A percentile compares a stretch with the other conserved stretches of the same genome.
Evolutionary conservation across 2,797 vertebrate species (phyloP).

Genomic region (Spea hammondii): DNA sequence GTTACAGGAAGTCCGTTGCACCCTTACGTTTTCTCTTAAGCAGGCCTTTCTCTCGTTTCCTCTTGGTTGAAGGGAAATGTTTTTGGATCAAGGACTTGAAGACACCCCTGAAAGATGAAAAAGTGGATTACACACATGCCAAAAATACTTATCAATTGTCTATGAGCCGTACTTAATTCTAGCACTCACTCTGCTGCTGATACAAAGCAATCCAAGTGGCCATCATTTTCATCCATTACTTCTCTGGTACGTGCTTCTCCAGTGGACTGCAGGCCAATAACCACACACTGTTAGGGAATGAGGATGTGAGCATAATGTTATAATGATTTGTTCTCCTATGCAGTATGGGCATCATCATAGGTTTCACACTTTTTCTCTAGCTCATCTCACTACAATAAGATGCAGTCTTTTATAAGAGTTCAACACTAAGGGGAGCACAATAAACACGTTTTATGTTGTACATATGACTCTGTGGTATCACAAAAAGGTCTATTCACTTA

Average conservation of each 20-base stretch:
- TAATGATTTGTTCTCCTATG: too few species aligned
- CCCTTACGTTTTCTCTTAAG: conserved; percentile 90
- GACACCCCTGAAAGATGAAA: conserved; percentile 79
- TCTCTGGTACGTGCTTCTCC: conserved; percentile 95
- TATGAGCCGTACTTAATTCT: not conserved
- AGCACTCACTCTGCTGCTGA: conserved; percentile 91
- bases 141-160: not conserved
- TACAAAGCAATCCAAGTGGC: conserved; percentile 90
- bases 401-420: too few species aligned
- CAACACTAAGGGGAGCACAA: too few species aligned
- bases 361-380: too few species aligned
- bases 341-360: too few species aligned
- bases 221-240: conserved; percentile 92
- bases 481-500: too few species aligned
- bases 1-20: conserved; percentile 10
- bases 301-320: too few species aligned
- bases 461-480: too few species aligned
- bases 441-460: too few species aligned
- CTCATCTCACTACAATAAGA: too few species aligned
- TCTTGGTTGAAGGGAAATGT: conserved; percentile 94
- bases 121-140: not conserved
- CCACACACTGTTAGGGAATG: conserved; percentile 76
- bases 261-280: conserved; percentile 96
- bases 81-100: conserved; percentile 93
- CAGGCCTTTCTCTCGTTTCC: conserved; percentile 83